Base-by-base conservation (phyloP, 2,888 invertebrate species). In the Diloba caeruleocephala region DNA sequence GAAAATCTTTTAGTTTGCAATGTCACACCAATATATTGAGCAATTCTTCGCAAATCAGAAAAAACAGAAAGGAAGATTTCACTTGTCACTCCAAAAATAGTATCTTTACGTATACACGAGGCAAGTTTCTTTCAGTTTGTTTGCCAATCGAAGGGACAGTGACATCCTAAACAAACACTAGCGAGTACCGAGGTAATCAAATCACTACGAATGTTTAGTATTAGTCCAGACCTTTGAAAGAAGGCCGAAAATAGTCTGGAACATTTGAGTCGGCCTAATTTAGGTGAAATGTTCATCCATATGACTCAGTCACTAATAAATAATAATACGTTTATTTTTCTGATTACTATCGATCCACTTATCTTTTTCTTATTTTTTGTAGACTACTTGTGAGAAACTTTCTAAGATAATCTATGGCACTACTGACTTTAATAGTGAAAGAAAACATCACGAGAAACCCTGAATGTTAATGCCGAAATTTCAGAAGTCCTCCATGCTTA, bases 131-230 rank as follows among this genome's bases (percentile, higher is more conserved):
- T 26, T 48, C 42, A n/a, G 37, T 46, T 12, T 70, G 52, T 69
- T 72, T 66, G 28, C 43, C 43, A 31, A 53, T 52, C 34, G 45
- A 41, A 54, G 57, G 63, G 67, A 60, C 59, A 44, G 48, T 37
- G 45, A 38, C 9, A 43, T 68, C 71, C 71, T 70, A 72, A 67
- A 49, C 36, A 54, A 70, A 72, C 64, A 64, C 13, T 39, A 33
- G 34, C 45, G 29, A 36, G 48, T 44, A 48, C 46, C 50, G 42
- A 58, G 51, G 63, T 66, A 69, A 69, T 72, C 63, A 69, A 69
- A 66, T 69, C 72, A 71, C 44, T 39, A 29, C 29, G 43, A 65
- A 69, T 69, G 66, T 66, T 56, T 60, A 69, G 56, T 59, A 36
- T 53, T 37, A 52, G 53, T 58, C 43, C 42, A 61, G 29, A 34